Evolutionary conservation across 2,113 vertebrate species (phyloP).

Genomic region (Myxocyprinus asiaticus): DNA sequence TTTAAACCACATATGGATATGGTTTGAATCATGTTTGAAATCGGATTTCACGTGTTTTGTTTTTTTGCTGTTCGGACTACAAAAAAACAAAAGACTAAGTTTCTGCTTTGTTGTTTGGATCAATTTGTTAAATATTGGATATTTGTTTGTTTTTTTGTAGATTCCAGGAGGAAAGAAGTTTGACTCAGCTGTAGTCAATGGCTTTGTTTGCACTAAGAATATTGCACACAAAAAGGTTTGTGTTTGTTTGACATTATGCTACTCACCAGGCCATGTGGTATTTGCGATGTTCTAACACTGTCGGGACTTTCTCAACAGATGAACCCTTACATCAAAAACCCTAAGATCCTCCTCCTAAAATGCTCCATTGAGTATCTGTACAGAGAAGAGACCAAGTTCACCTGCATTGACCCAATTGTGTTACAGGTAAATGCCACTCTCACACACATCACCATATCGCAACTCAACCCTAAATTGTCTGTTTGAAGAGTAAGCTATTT

Average conservation of each 20-base stretch:
- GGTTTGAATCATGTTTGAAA: too few relatives aligned
- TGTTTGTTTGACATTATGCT: background rate
- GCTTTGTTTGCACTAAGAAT: slow-evolving; percentile 96
- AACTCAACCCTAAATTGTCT: too few relatives aligned
- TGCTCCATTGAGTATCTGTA: slow-evolving; percentile 98
- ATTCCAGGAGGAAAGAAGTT: slow-evolving; percentile 97
- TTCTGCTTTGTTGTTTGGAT: background rate
- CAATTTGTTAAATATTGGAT: background rate
- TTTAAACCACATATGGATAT: too few relatives aligned
- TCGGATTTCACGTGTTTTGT: too few relatives aligned
- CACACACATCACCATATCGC: too few relatives aligned
- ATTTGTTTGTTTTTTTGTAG: slow-evolving; percentile 66
- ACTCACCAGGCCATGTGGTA: background rate
- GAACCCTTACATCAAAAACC: slow-evolving; percentile 95
- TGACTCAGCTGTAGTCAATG: slow-evolving; percentile 93
- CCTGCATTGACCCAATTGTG: slow-evolving; percentile 96
- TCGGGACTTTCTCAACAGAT: slow-evolving; percentile 74
- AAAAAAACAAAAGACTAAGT: background rate
- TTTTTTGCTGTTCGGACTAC: too few relatives aligned
- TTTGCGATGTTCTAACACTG: background rate
- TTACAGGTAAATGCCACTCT: slow-evolving; percentile 80
- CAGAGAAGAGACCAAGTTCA: slow-evolving; percentile 97
- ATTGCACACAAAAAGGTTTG: slow-evolving; percentile 97
- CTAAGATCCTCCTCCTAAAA: slow-evolving; percentile 94
- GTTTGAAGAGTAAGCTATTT: background rate